A percentile compares a stretch with the other conserved stretches of the same genome.
Conservation (phyloP, 2,113 vertebrate species). For the cattle (Bos taurus) region DNA sequence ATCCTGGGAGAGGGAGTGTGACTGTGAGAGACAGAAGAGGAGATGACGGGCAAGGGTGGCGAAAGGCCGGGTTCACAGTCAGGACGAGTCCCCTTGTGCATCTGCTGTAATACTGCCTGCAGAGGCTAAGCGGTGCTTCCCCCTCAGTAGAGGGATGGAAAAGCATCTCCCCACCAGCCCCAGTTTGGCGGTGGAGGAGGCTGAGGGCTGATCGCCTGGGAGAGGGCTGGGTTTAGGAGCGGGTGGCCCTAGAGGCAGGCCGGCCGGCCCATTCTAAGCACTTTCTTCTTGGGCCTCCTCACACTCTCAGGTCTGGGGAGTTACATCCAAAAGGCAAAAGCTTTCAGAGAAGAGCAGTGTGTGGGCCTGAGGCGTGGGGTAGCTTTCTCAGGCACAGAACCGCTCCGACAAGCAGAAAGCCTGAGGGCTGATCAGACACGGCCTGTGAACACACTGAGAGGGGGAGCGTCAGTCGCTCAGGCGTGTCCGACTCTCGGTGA, state of each 20-base stretch:
- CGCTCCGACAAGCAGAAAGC: background rate
- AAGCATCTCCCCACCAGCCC: background rate
- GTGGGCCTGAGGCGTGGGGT: background rate
- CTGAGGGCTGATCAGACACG: background rate
- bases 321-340: background rate
- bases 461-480: rapidly evolving
- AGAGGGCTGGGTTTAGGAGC: background rate
- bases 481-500: background rate
- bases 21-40: background rate
- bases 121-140: rapidly evolving
- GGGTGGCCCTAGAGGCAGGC: background rate
- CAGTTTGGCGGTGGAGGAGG: background rate
- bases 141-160: background rate
- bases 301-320: background rate
- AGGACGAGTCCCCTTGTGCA: background rate
- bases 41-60: background rate
- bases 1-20: background rate
- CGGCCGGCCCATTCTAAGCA: background rate
- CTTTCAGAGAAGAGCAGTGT: background rate
- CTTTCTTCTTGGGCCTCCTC: background rate
- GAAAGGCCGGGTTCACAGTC: background rate
- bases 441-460: background rate
- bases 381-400: background rate
- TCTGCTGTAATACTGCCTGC: too few relatives aligned
- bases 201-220: background rate